Evolutionary conservation across 2,797 vertebrate species (phyloP).

Genomic region (Xiphorhynchus erythropygius): DNA sequence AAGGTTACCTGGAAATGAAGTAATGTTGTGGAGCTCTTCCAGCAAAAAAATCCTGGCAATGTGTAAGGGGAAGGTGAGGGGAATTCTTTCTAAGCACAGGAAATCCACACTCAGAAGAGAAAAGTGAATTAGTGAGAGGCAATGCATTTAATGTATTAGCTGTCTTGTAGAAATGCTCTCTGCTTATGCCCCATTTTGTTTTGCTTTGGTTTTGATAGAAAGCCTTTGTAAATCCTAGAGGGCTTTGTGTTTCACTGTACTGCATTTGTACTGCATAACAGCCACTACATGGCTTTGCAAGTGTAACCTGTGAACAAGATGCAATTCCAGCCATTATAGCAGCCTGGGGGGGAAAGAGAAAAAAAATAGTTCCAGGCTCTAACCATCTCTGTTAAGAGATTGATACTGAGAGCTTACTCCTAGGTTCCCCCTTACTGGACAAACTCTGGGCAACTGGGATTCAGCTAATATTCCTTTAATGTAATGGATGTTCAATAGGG

Average conservation of each 20-base stretch:
- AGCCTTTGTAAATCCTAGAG: background rate
- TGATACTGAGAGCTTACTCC: background rate
- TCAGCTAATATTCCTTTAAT: background rate
- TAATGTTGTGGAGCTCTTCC: background rate
- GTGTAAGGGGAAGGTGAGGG: accelerated
- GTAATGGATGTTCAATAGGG: background rate
- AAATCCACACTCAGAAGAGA: background rate
- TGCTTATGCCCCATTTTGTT: background rate
- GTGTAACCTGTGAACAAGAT: background rate
- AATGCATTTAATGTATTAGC: background rate
- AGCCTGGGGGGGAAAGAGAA: background rate
- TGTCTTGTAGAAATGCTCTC: background rate
- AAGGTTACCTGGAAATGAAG: background rate
- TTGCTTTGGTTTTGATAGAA: background rate
- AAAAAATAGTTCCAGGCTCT: background rate
- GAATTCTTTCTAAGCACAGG: background rate
- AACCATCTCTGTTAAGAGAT: background rate
- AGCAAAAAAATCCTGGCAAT: background rate
- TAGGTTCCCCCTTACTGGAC: background rate
- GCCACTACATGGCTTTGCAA: background rate
- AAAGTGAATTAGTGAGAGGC: background rate
- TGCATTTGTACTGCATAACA: background rate
- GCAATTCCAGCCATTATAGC: background rate
- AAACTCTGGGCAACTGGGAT: background rate
- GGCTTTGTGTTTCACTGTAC: background rate